These are phyloP conservation scores for Melanotaenia trifasciata DNA, from an alignment of 2,797 vertebrate genomes.

Conservation along the genomic window DNA sequence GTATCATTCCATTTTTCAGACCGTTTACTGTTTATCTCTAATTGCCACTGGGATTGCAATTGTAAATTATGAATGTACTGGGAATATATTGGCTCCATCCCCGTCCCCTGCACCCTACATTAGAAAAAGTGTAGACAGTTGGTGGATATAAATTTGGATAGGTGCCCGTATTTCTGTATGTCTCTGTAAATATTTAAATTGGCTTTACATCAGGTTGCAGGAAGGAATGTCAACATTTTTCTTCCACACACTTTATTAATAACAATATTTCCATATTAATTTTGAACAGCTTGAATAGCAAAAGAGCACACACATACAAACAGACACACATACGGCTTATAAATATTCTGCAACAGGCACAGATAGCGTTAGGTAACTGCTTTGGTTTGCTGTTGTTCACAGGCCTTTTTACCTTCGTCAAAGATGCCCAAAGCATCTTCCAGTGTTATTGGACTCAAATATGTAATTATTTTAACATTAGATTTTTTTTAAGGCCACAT, in stretches of 20 bases:
- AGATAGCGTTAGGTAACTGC: conserved; percentile 40
- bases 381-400: conserved; percentile 52
- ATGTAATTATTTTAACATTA: conserved; percentile 22
- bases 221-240: neutral
- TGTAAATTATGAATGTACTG: no score
- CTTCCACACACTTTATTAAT: conserved; percentile 51
- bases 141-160: no score
- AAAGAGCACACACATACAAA: conserved; percentile 27
- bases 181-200: neutral
- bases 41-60: no score
- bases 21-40: no score
- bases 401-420: conserved; percentile 9
- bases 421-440: conserved; percentile 29
- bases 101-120: no score
- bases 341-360: conserved; percentile 52
- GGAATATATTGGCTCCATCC: no score
- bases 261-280: conserved; percentile 23
- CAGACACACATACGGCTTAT: conserved; percentile 16
- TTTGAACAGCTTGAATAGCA: conserved; percentile 22
- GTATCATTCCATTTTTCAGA: no score
- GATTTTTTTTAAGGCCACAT: conserved; percentile 49
- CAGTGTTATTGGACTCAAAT: conserved; percentile 1
- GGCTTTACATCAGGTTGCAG: no score
- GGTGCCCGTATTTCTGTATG: neutral
- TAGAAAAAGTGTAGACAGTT: no score